A percentile compares a stretch with the other conserved stretches of the same genome.
These are phyloP conservation scores for Puma concolor DNA, from an alignment of 2,113 vertebrate genomes.

Conservation along the genomic window DNA sequence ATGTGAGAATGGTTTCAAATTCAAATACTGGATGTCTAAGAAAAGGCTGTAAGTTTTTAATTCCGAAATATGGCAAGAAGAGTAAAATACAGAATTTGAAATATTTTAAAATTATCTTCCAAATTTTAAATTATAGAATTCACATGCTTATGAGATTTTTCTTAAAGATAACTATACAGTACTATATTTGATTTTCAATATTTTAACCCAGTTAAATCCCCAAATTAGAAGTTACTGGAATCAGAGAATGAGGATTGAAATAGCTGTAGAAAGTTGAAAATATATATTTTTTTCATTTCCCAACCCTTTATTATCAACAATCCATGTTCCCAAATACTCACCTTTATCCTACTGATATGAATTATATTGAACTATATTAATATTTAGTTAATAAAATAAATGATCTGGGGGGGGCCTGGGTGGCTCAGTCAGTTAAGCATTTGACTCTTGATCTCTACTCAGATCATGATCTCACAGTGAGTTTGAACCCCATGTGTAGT, in stretches of 20 bases:
- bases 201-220: background rate
- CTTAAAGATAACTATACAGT: background rate
- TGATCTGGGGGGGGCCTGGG: background rate
- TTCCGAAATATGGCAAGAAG: background rate
- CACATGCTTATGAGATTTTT: background rate
- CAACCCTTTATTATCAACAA: accelerated
- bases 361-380: background rate
- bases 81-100: background rate
- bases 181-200: background rate
- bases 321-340: background rate
- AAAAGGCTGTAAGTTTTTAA: background rate
- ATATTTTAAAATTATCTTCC: background rate
- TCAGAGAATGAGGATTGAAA: background rate
- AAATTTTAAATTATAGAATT: background rate
- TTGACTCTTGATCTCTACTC: too few species aligned
- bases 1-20: background rate
- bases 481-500: too few species aligned
- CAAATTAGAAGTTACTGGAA: background rate
- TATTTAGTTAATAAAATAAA: background rate
- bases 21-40: background rate
- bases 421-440: too few species aligned
- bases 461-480: too few species aligned
- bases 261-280: background rate
- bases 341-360: background rate
- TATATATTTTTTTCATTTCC: background rate